Conservation (phyloP, 37 sponge, comb jelly and placozoan species). For the Mnemiopsis leidyi region DNA sequence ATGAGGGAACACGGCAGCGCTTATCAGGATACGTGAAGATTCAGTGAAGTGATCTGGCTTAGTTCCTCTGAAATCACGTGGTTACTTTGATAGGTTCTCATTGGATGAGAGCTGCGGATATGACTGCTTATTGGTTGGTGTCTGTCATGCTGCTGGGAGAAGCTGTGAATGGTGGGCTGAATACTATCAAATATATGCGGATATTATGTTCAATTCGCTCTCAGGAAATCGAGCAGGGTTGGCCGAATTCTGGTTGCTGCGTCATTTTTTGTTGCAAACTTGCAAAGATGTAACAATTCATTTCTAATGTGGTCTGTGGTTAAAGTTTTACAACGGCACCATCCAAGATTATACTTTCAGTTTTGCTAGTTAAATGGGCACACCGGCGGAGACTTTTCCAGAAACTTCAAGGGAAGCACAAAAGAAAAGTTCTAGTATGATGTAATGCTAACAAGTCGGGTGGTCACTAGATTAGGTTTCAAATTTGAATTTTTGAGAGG, state of each 20-base stretch:
- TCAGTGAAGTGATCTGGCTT: not conserved
- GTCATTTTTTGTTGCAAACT: too few species aligned
- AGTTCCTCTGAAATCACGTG: not conserved
- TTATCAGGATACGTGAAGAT: not conserved
- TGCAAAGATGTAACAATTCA: too few species aligned
- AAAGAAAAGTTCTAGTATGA: not conserved
- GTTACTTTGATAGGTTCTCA: not conserved
- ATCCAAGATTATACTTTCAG: too few species aligned
- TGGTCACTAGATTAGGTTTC: not conserved
- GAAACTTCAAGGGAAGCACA: not conserved
- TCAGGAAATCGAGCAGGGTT: too few species aligned
- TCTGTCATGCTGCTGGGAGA: not conserved
- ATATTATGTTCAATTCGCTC: not conserved
- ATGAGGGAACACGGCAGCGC: not conserved
- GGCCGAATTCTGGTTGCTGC: too few species aligned
- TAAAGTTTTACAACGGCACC: too few species aligned
- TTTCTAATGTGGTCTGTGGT: too few species aligned
- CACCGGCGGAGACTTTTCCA: too few species aligned
- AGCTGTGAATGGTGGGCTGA: not conserved
- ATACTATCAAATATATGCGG: not conserved
- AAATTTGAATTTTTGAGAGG: not conserved
- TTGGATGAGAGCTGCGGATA: not conserved
- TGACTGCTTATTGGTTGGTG: not conserved
- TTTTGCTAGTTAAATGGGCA: too few species aligned
- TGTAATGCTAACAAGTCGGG: not conserved